phyloP scores from a whole-genome alignment of 2,113 vertebrate species.

The Cryptotis parvus region DNA sequence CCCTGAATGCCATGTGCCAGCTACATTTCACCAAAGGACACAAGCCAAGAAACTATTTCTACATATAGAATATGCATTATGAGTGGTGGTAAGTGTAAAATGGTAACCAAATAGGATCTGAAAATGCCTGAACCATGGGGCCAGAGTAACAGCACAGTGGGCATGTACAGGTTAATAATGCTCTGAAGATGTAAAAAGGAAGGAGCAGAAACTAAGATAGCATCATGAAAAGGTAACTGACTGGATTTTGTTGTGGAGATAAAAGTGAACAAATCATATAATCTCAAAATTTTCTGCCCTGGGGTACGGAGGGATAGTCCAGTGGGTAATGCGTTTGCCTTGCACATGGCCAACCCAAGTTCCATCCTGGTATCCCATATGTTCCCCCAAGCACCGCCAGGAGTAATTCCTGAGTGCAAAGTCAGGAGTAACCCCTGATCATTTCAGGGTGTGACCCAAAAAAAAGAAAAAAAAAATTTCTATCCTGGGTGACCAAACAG shows the following conservation, averaged over 20 bases:
- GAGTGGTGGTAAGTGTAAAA: too few species aligned
- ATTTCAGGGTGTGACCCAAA: too few species aligned
- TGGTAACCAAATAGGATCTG: neutral
- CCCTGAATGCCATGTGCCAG: neutral
- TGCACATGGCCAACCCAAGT: too few species aligned
- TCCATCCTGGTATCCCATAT: too few species aligned
- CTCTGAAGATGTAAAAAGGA: neutral
- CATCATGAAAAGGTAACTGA: neutral
- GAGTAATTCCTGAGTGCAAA: too few species aligned
- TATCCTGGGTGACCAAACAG: too few species aligned
- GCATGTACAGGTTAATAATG: neutral
- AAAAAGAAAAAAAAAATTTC: too few species aligned
- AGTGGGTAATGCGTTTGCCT: too few species aligned
- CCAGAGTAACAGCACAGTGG: too few species aligned
- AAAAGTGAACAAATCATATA: slow-evolving; percentile 10
- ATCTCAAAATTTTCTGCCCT: slow-evolving; percentile 22
- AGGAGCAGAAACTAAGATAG: neutral
- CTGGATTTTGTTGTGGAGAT: neutral
- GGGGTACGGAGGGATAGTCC: too few species aligned
- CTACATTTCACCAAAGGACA: neutral
- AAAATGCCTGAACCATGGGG: neutral
- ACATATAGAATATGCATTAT: neutral
- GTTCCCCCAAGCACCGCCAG: too few species aligned
- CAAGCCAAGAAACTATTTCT: slow-evolving; percentile 25
- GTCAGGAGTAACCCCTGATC: too few species aligned